These are phyloP conservation scores for Agrochola circellaris DNA, from an alignment of 2,888 invertebrate genomes.

Conservation along the genomic window DNA sequence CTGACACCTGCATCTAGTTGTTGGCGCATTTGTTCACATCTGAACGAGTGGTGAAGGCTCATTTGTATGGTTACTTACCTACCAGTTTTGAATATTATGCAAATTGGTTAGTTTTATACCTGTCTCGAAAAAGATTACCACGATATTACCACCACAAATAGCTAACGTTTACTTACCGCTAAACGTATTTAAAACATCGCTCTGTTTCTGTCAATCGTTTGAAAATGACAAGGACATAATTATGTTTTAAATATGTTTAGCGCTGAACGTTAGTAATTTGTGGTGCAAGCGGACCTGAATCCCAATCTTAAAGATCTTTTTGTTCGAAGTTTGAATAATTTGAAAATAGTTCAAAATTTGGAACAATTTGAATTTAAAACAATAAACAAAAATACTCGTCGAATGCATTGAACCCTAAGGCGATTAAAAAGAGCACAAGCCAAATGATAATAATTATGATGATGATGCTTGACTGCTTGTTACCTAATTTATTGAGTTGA, in stretches of 20 bases:
- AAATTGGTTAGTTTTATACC: neutral
- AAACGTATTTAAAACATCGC: neutral
- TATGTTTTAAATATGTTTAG: no score
- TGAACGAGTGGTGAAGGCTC: conserved; percentile 43
- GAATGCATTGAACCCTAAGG: no score
- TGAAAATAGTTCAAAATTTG: neutral
- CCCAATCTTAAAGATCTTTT: neutral
- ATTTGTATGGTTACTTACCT: conserved; percentile 28
- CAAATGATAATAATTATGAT: neutral
- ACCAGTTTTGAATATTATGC: conserved; percentile 18
- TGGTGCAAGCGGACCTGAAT: neutral
- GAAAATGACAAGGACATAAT: neutral
- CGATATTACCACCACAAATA: neutral
- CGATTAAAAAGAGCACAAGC: neutral
- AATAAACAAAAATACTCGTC: neutral
- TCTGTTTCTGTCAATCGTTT: neutral
- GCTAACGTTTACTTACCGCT: neutral
- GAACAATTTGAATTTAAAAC: no score
- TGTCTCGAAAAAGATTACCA: neutral
- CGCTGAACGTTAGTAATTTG: neutral
- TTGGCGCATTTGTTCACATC: conserved; percentile 56
- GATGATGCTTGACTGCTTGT: neutral
- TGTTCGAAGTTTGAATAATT: neutral
- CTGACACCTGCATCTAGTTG: conserved; percentile 69
- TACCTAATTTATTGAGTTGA: neutral